Evolutionary conservation across 2,888 invertebrate species (phyloP).

Genomic region (Arrhopalites spinosus): DNA sequence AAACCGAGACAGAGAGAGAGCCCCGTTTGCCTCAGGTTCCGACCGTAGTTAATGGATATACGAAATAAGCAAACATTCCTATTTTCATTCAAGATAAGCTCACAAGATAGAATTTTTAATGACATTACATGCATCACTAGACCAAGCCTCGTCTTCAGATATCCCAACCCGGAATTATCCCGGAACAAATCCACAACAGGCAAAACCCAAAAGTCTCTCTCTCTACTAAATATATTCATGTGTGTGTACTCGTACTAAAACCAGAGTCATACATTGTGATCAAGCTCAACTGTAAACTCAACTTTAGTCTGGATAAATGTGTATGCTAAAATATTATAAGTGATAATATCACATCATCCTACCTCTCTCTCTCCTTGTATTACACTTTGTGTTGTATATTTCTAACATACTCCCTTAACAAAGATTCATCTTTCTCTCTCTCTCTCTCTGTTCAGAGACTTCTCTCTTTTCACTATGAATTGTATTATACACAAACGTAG

Average conservation of each 20-base stretch:
- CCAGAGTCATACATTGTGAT: constrained; percentile 18
- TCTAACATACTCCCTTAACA: background rate
- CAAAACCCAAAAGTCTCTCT: constrained; percentile 1
- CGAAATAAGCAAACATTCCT: constrained; percentile 53
- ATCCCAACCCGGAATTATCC: too few relatives aligned
- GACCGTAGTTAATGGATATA: constrained; percentile 53
- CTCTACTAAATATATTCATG: background rate
- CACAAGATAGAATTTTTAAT: constrained; percentile 56
- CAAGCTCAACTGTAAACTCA: constrained; percentile 17
- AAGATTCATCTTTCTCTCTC: background rate
- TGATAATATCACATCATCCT: constrained; percentile 1
- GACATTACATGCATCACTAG: constrained; percentile 52
- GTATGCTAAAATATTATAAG: constrained; percentile 22
- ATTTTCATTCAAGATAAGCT: constrained; percentile 55
- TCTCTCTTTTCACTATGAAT: background rate
- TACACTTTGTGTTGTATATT: background rate
- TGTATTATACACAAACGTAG: background rate
- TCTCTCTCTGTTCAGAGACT: background rate
- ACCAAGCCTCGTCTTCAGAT: constrained; percentile 7
- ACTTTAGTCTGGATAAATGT: constrained; percentile 9
- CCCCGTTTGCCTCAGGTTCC: constrained; percentile 32
- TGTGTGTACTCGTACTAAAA: background rate
- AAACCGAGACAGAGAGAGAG: too few relatives aligned
- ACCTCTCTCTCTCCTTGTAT: background rate
- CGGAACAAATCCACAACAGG: background rate